These are phyloP conservation scores for Pseudococcus viburni DNA, from an alignment of 2,888 invertebrate species.

Conservation along the genomic window DNA sequence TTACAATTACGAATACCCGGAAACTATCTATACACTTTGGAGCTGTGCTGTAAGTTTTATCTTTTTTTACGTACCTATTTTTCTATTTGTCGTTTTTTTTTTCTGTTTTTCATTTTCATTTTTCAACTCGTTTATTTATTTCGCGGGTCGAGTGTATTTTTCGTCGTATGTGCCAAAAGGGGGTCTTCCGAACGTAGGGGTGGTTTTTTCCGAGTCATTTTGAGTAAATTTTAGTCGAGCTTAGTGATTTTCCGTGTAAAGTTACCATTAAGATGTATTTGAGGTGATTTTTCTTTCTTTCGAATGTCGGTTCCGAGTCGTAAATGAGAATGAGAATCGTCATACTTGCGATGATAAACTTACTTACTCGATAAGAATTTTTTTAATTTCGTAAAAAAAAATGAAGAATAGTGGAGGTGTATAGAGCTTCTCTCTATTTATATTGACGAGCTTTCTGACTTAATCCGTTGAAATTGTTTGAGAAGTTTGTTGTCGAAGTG, in stretches of 20 bases:
- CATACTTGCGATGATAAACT: neutral
- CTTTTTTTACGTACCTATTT: neutral
- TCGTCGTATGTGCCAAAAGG: neutral
- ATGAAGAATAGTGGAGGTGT: neutral
- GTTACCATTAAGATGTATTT: neutral
- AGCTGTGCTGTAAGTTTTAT: constrained; percentile 36
- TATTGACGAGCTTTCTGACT: neutral
- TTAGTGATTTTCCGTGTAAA: constrained; percentile 30
- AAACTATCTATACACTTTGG: neutral
- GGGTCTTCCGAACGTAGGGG: neutral
- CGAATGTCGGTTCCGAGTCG: neutral
- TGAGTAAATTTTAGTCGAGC: neutral
- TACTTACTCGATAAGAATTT: neutral
- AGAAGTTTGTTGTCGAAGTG: neutral
- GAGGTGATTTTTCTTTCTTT: neutral
- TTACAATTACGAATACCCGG: constrained; percentile 46
- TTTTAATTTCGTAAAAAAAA: neutral
- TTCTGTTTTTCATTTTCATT: neutral
- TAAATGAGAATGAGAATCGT: neutral
- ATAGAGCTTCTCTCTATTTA: neutral
- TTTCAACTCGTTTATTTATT: neutral
- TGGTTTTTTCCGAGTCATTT: too few relatives aligned
- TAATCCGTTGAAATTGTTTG: neutral
- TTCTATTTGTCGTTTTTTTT: neutral
- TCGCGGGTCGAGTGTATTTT: neutral